Evolutionary conservation across 30 jellyfish, hydroid and myxozoan genomes (phyloP), one percentile per base, ranked within the genome.

Genomic region (Cassiopea xamachana): DNA sequence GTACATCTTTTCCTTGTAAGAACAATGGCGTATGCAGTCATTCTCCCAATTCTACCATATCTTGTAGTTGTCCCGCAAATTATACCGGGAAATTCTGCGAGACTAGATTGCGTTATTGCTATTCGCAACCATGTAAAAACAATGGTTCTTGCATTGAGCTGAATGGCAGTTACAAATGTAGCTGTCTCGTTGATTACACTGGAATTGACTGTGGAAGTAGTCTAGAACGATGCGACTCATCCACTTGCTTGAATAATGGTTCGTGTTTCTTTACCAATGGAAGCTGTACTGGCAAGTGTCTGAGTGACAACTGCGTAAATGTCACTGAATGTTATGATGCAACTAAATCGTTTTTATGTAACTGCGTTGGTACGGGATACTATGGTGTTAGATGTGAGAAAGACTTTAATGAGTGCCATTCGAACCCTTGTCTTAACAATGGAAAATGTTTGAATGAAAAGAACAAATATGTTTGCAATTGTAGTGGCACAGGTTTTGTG

Each of bases 1-100:
- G 96, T 81, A 89, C 92, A 85, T 81, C 92, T 49, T 73, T 51
- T 61, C 96, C 96, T 10, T 89, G 96, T 67, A 48, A 10, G 48
- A 81, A 81, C 19, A 90, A 90, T 1, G 95, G 90, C 17, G 75
- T 47, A 6, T 89, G 96, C 92, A 81, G 46, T 13, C 60, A 58
- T 46, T 13, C 83, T 43, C 9, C 81, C 70, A 82, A 82, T 73
- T 73, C 92, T 1, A 45, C 88, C 12, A 15, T 70, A 14, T 46
- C 43, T 1, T 79, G 92, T 74, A 16, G 86, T 73, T 80, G 92
- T 55, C 17, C 73, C 50, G 67, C 67, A 1, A 90, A 90, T 18
- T 84, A 59, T 85, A 39, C 87, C 4, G 97, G 97, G 15, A 46
- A 12, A 43, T 71, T 15, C 9, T 91, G 97, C 75, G 94, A 91